Conservation (phyloP, 2,888 invertebrate species). For the Phasia obesa region DNA sequence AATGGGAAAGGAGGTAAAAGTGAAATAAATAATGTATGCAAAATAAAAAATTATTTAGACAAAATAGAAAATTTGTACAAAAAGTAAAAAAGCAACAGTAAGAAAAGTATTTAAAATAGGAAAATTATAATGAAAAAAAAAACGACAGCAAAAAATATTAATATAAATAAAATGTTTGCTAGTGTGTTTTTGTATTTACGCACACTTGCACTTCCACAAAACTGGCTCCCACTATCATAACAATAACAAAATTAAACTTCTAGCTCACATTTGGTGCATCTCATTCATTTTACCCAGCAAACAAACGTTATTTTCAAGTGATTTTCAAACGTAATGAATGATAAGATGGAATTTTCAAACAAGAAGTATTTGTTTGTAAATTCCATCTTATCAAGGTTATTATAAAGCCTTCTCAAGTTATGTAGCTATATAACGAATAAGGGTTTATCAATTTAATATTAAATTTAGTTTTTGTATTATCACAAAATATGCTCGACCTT, state of each 20-base stretch:
- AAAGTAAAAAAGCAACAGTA: constrained; percentile 5
- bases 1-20: constrained; percentile 19
- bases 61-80: constrained; percentile 37
- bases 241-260: constrained; percentile 27
- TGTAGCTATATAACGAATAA: too few relatives aligned
- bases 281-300: too few relatives aligned
- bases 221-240: constrained; percentile 55
- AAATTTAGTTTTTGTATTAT: too few relatives aligned
- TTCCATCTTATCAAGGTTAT: too few relatives aligned
- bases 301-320: too few relatives aligned
- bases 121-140: constrained; percentile 59
- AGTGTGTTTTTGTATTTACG: not conserved
- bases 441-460: too few relatives aligned
- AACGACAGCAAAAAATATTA: constrained; percentile 72
- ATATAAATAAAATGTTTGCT: constrained; percentile 34
- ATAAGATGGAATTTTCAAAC: too few relatives aligned
- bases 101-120: constrained; percentile 26
- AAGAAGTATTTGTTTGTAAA: too few relatives aligned
- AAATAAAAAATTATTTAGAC: constrained; percentile 46
- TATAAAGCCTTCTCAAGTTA: too few relatives aligned
- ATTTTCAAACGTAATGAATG: too few relatives aligned
- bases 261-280: constrained; percentile 55
- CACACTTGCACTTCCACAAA: constrained; percentile 57
- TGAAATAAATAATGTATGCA: constrained; percentile 30
- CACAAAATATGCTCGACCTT: too few relatives aligned